Base-by-base conservation (phyloP, 2,797 vertebrate species). In the Amblyopsis hoosieri region DNA sequence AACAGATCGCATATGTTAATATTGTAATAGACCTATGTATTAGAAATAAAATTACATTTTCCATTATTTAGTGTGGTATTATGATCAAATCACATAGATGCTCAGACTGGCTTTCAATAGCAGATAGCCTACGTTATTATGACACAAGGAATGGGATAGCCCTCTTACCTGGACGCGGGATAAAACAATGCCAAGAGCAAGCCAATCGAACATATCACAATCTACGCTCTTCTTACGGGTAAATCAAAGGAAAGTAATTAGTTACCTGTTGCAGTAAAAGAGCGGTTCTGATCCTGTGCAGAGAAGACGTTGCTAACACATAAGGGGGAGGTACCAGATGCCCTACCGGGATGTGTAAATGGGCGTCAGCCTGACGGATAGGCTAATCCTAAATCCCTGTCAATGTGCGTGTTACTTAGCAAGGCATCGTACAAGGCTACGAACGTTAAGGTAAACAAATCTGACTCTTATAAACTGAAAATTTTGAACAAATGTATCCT, bases 181-280 rank as follows among this genome's bases (percentile, higher is more conserved):
- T 12, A 12, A 60, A 42, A 42, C 45, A 62, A 62, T 67, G 45
- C 64, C 62, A 54, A 29, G 33, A 12, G 14, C 33, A 1, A 5
- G 15, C 31, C 54, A 37, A 1, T 3, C 10, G 23, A 29, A 1
- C 2, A 19, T 63, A 45, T 51, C 2, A 10, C 12, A 13, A 50
- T 1, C 1, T 0, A 6, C 50, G 33, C 19, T 1, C 9, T 17
- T 37, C 45, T 4, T 12, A 1, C 7, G 0, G 29, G 6, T 7
- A 6, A 14, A 1, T 0, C 0, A 65, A 54, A 10, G 8, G 9
- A 74, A 60, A 71, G 12, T 31, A 51, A 1, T 67, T 5, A 2
- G 81, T 86, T 89, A 90, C 89, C 87, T 89, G 89, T 90, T 90
- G 87, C 86, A 33, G 83, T 12, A 15, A 47, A 42, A 62, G 0